These are phyloP conservation scores for Anarrhichthys ocellatus DNA, from an alignment of 2,113 vertebrate genomes.

Conservation along the genomic window DNA sequence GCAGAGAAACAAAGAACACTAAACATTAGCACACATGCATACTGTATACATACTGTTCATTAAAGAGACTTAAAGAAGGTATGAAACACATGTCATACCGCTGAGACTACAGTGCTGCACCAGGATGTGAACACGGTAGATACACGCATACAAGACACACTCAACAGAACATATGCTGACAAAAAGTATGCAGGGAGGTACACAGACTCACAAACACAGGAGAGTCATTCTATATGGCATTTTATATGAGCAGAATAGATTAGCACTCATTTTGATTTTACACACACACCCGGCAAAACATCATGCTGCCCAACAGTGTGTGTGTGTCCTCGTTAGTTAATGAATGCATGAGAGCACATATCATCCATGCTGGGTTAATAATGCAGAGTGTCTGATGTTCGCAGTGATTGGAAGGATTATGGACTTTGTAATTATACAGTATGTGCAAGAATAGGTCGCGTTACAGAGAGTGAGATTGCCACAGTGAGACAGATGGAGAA, in stretches of 20 bases:
- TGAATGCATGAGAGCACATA: conserved; percentile 69
- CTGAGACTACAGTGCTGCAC: conserved; percentile 60
- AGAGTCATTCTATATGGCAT: conserved; percentile 28
- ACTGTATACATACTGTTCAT: conserved; percentile 37
- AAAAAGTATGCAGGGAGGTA: conserved; percentile 16
- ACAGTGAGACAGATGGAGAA: conserved; percentile 50
- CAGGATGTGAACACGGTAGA: conserved; percentile 35
- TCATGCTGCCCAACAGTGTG: conserved; percentile 35
- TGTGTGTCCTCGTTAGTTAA: conserved; percentile 67
- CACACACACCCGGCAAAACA: conserved; percentile 30
- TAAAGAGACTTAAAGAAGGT: conserved; percentile 69
- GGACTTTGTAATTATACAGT: conserved; percentile 71
- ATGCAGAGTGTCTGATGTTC: conserved; percentile 74
- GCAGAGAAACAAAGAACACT: conserved; percentile 69
- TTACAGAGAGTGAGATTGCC: conserved; percentile 50
- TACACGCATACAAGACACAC: conserved; percentile 29
- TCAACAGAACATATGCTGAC: neutral
- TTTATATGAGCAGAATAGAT: conserved; percentile 49
- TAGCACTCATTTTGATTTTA: conserved; percentile 28
- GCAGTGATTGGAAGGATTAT: conserved; percentile 75
- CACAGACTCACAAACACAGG: conserved; percentile 23
- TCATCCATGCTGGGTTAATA: conserved; percentile 75
- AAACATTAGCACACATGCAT: conserved; percentile 59
- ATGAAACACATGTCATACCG: conserved; percentile 65
- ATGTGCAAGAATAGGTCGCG: conserved; percentile 65